These are phyloP conservation scores for Crenuchus spilurus DNA, from an alignment of 2,797 vertebrate species.

Conservation along the genomic window DNA sequence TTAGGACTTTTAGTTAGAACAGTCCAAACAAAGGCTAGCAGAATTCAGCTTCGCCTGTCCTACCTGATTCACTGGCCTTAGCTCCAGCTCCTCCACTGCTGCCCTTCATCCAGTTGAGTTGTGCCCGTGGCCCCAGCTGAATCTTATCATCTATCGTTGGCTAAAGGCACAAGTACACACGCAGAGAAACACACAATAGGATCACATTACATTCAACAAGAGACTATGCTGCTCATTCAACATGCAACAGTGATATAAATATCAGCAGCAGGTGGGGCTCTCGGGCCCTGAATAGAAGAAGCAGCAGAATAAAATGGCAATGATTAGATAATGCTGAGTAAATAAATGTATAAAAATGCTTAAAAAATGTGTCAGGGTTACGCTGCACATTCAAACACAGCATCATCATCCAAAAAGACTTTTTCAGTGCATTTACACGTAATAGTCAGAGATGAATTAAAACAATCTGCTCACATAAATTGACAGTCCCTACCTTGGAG, in stretches of 20 bases:
- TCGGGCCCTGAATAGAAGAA: not conserved
- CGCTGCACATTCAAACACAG: not conserved
- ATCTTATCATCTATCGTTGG: slow-evolving; percentile 98
- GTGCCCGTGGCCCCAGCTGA: slow-evolving; percentile 94
- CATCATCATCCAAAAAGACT: not conserved
- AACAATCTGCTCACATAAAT: not conserved
- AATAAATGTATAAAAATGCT: not conserved
- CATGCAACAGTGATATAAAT: not conserved
- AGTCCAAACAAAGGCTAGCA: not conserved
- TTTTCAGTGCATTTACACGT: not conserved
- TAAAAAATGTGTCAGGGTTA: not conserved
- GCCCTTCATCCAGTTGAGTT: slow-evolving; percentile 96
- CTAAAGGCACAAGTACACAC: slow-evolving; percentile 66
- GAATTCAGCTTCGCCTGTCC: slow-evolving; percentile 47
- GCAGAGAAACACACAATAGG: not conserved
- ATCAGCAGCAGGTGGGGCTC: slow-evolving; percentile 40
- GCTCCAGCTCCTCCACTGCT: slow-evolving; percentile 92
- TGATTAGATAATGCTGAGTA: not conserved
- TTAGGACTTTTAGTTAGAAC: not conserved
- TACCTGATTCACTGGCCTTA: slow-evolving; percentile 93
- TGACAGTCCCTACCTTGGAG: slow-evolving; percentile 84
- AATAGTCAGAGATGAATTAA: not conserved
- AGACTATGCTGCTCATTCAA: not conserved
- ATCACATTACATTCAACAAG: not conserved
- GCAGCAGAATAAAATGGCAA: not conserved